These are phyloP conservation scores for Andrena fulva DNA, from an alignment of 2,888 invertebrate genomes.

Conservation along the genomic window DNA sequence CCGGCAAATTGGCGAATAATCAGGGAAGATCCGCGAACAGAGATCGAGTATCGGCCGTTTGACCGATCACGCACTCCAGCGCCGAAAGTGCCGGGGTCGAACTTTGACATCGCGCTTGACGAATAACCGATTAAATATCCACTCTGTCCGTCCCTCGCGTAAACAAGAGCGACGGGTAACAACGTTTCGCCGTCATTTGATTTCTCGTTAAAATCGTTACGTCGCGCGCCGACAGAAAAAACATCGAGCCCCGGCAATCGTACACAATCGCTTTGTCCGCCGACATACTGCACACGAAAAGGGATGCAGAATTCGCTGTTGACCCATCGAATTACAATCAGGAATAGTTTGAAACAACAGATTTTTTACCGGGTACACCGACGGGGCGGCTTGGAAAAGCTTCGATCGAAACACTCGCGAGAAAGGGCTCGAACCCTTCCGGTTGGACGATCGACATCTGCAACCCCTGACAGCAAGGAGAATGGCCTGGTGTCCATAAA, in stretches of 20 bases:
- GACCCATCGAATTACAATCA: slow-evolving; percentile 33
- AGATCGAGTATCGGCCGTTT: background rate
- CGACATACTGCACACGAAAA: background rate
- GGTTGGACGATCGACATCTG: background rate
- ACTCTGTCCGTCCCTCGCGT: slow-evolving; percentile 21
- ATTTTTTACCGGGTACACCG: background rate
- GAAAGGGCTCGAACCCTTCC: background rate
- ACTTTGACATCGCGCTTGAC: slow-evolving; percentile 30
- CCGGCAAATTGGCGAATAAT: background rate
- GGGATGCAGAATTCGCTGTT: slow-evolving; percentile 18
- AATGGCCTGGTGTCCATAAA: slow-evolving; percentile 10
- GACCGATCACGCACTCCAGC: background rate
- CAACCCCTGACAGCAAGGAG: background rate
- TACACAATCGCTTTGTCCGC: background rate
- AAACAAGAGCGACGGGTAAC: slow-evolving; percentile 35
- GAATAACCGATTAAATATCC: slow-evolving; percentile 44
- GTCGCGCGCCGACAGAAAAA: background rate
- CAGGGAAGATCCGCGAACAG: slow-evolving; percentile 2
- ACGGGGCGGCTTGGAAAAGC: background rate
- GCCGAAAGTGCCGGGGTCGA: background rate
- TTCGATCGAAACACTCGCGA: background rate
- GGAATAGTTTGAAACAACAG: background rate
- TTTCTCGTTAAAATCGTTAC: slow-evolving; percentile 47
- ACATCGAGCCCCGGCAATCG: background rate
- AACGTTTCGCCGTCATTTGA: slow-evolving; percentile 29